These are phyloP conservation scores for Xenopus petersii DNA, from an alignment of 2,797 vertebrate genomes.

Conservation along the genomic window DNA sequence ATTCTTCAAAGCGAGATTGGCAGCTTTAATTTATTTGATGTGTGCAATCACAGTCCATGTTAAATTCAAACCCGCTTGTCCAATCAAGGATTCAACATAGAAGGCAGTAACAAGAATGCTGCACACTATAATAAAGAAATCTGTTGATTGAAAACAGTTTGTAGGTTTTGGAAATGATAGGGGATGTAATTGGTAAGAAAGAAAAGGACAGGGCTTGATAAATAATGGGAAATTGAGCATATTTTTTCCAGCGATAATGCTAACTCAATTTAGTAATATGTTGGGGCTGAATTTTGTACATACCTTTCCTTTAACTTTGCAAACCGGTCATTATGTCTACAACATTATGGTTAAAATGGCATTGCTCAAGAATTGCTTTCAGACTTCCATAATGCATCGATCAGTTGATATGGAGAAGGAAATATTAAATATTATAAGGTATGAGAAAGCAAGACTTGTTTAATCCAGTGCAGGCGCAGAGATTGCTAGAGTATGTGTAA, in stretches of 20 bases:
- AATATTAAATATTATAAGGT: slow-evolving; percentile 18
- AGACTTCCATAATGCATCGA: slow-evolving; percentile 16
- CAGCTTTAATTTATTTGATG: slow-evolving; percentile 98
- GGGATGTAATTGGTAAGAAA: slow-evolving; percentile 98
- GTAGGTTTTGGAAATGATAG: slow-evolving; percentile 99
- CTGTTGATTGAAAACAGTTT: slow-evolving; percentile 99
- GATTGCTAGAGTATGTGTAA: no score
- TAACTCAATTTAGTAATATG: slow-evolving; percentile 75
- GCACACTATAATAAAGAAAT: slow-evolving; percentile 90
- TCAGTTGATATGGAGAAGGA: slow-evolving; percentile 19
- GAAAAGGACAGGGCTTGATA: slow-evolving; percentile 97
- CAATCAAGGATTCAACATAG: slow-evolving; percentile 92
- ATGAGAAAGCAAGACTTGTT: background rate
- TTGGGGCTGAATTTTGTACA: slow-evolving; percentile 67
- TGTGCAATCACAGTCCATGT: slow-evolving; percentile 96
- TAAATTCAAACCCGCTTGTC: slow-evolving; percentile 92
- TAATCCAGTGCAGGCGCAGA: background rate
- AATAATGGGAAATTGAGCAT: slow-evolving; percentile 98
- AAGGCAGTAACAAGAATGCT: slow-evolving; percentile 84
- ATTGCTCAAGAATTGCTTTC: slow-evolving; percentile 24
- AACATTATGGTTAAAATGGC: slow-evolving; percentile 33
- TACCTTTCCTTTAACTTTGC: slow-evolving; percentile 14
- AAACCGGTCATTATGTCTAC: slow-evolving; percentile 23
- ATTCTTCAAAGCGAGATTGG: slow-evolving; percentile 86
- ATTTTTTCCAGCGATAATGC: slow-evolving; percentile 82